Evolutionary conservation across 2,797 vertebrate species (phyloP).

Genomic region (Ctenopoma kingsleyae): DNA sequence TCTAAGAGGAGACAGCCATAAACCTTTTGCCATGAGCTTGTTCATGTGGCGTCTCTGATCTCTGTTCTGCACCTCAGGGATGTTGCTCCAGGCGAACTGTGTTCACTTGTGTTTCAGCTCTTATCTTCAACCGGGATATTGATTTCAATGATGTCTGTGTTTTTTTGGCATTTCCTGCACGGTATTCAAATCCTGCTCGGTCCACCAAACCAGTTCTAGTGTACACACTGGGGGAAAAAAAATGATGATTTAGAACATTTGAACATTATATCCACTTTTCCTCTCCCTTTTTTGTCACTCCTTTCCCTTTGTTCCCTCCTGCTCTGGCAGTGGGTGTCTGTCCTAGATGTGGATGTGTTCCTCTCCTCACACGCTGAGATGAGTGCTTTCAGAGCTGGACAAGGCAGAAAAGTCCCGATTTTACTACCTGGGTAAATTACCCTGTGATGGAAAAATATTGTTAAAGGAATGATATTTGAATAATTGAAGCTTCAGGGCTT

Average conservation of each 20-base stretch:
- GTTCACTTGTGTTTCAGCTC: conserved; percentile 24
- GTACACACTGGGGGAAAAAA: conserved; percentile 15
- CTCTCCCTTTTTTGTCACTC: background rate
- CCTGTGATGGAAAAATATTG: conserved; percentile 89
- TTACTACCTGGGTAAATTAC: conserved; percentile 81
- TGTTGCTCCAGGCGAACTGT: conserved; percentile 26
- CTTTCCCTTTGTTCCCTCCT: conserved; percentile 49
- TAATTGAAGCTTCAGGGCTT: conserved; percentile 82
- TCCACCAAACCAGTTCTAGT: background rate
- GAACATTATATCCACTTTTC: conserved; percentile 42
- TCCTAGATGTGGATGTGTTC: conserved; percentile 74
- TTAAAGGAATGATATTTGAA: conserved; percentile 83
- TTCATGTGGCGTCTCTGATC: conserved; percentile 37
- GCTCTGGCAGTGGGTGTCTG: conserved; percentile 58
- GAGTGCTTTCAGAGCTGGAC: conserved; percentile 79
- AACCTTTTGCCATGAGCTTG: conserved; percentile 17
- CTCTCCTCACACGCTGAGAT: conserved; percentile 72
- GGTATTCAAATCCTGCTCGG: conserved; percentile 2
- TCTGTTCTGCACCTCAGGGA: conserved; percentile 23
- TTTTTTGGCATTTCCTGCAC: background rate
- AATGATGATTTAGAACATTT: conserved; percentile 48
- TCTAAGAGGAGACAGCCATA: conserved; percentile 12
- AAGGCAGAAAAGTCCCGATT: conserved; percentile 61
- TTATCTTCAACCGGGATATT: conserved; percentile 16
- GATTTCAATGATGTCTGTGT: background rate